Evolutionary conservation across 1,140 invertebrate genomes (phyloP), one percentile per base, ranked within the genome.

Genomic region (Trachymyrmex septentrionalis): DNA sequence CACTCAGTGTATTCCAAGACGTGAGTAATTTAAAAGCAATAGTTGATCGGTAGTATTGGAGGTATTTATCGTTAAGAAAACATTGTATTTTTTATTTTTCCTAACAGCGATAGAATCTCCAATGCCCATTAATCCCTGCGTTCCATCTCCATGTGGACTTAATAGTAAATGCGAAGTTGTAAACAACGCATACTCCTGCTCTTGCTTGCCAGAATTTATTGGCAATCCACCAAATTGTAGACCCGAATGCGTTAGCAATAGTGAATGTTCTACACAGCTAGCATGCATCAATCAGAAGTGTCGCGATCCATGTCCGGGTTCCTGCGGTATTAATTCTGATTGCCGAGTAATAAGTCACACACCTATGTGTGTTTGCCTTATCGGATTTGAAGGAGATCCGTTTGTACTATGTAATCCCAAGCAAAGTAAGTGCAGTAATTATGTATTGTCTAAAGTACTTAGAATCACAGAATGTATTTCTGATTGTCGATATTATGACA

Each of bases 341-440:
- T 97, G 97, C 91, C 95, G 96, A 75, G 97, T 97, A 10, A 94
- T 97, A 48, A 97, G 97, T 92, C 96, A 97, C 71, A 94, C 93
- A 1, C 93, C 96, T 3, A 95, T 95, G 81, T 96, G 97, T 92
- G 96, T 96, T 91, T 98, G 97, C 92, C 95, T 96, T 27, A 90
- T 95, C 75, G 96, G 96, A 80, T 97, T 96, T 93, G 96, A 96
- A 82, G 97, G 98, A 55, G 97, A 98, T 96, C 97, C 98, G 57
- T 97, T 98, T 88, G 93, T 96, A 44, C 95, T 96, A 86, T 98
- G 97, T 93, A 94, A 85, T 30, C 50, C 75, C 4, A 88, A 63
- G 10, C 73, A 72, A 87, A 86, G 90, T 91, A 88, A 90, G 78
- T 87, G 19, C n/a, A 71, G 9, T 19, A 34, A 21, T 59, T 14